Evolutionary conservation across 2,113 vertebrate species (phyloP), one percentile per base, ranked within the genome.

Genomic region (Heloderma charlesbogerti): DNA sequence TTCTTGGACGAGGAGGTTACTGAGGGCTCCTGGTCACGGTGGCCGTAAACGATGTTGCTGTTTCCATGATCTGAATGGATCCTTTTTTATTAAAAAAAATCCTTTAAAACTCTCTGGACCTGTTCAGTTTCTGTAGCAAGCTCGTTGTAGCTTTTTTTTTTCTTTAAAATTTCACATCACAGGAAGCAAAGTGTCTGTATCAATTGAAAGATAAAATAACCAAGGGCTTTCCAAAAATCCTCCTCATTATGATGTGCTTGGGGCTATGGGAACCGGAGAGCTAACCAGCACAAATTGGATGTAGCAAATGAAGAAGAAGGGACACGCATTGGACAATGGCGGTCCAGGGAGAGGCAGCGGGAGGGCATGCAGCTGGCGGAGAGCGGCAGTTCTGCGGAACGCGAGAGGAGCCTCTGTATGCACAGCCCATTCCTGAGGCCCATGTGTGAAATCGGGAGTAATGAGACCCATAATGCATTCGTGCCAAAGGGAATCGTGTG

Each of bases 361-460:
- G 27, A 74, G 37, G 9, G 67, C 80, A 72, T 43, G 8, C 25
- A 40, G 48, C 78, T 45, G 54, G 51, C 1, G 37, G 72, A 48
- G 54, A 10, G 9, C 29, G 48, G 63, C 54, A 13, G 29, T 40
- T 54, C 71, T 10, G 18, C 4, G 16, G 60, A 18, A 54, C 20
- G 16, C 22, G 7, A 54, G 69, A 40, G 22, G 34, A 40, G 27
- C 83, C 86, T 86, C 89, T 86, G 74, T 37, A 71, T 77, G 45
- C 45, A 2, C 43, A 79, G 31, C 34, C 83, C 63, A 27, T 37
- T 69, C 43, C 83, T 1, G 79, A 48, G 37, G 51, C 69, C 27
- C 80, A n/a, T 31, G 81, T 74, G 71, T 57, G 84, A 66, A 84
- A 77, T 57, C 48, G 63, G 69, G 80, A 63, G 81, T 54, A 89